These are phyloP conservation scores for Stictocephala bisonia DNA, from an alignment of 2,888 invertebrate species.

Conservation along the genomic window DNA sequence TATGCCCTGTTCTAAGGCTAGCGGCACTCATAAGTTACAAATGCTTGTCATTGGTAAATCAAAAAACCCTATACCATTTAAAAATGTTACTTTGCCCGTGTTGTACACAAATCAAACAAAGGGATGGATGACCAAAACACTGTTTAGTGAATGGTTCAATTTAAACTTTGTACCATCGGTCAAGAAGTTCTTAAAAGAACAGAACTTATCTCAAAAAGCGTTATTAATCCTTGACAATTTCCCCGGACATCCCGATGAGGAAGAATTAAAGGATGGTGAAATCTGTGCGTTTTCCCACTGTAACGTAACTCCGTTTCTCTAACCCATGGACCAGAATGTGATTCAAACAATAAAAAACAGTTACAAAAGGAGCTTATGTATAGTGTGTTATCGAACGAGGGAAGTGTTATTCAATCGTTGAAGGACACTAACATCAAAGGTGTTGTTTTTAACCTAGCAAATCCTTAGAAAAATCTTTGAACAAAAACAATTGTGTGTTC, in stretches of 20 bases:
- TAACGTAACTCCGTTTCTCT: constrained; percentile 35
- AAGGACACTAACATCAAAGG: constrained; percentile 43
- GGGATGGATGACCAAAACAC: constrained; percentile 34
- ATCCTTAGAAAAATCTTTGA: constrained; percentile 31
- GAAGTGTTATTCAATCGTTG: constrained; percentile 38
- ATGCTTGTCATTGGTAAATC: constrained; percentile 54
- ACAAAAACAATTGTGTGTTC: constrained; percentile 42
- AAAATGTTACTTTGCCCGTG: constrained; percentile 58
- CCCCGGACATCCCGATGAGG: constrained; percentile 28
- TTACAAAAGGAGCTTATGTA: constrained; percentile 40
- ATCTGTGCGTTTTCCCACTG: constrained; percentile 18
- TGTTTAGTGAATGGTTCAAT: constrained; percentile 42
- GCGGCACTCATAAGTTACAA: constrained; percentile 57
- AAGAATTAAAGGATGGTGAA: constrained; percentile 20
- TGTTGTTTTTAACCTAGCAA: constrained; percentile 36
- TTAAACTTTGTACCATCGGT: constrained; percentile 39
- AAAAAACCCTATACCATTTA: constrained; percentile 47
- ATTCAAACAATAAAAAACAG: constrained; percentile 38
- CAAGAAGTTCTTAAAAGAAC: constrained; percentile 26
- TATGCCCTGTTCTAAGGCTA: constrained; percentile 61
- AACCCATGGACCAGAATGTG: constrained; percentile 44
- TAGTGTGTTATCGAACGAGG: constrained; percentile 36
- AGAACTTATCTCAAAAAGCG: constrained; percentile 24
- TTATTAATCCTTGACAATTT: constrained; percentile 41
- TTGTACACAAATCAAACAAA: constrained; percentile 54